These are phyloP conservation scores for Bactericera cockerelli DNA, from an alignment of 1,140 invertebrate species.

Conservation along the genomic window DNA sequence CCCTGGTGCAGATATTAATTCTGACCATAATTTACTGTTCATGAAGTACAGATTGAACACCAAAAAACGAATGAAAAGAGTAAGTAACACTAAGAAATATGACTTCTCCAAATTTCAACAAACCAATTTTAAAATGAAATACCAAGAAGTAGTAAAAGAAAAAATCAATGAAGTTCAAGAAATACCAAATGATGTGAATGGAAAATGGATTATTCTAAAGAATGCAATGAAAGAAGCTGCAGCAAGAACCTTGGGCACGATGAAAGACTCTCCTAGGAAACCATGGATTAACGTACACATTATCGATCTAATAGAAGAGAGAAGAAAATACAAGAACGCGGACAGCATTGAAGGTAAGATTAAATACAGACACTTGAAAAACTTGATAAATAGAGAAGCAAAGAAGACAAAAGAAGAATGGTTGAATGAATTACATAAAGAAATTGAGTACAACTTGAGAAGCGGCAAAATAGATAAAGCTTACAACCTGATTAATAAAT, in stretches of 20 bases:
- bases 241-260: background rate
- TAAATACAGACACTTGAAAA: background rate
- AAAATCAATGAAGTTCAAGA: background rate
- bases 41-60: background rate
- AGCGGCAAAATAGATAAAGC: background rate
- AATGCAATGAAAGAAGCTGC: background rate
- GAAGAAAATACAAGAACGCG: constrained; percentile 5
- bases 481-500: background rate
- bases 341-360: background rate
- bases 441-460: background rate
- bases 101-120: background rate
- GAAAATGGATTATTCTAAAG: background rate
- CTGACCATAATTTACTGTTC: constrained; percentile 12
- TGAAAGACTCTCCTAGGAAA: background rate
- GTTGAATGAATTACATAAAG: background rate
- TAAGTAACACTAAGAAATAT: constrained; percentile 5
- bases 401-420: background rate
- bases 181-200: too few species aligned
- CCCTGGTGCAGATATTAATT: constrained; percentile 10
- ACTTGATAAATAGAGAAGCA: background rate
- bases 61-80: background rate
- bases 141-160: background rate
- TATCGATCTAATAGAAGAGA: background rate
- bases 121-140: background rate
- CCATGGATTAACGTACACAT: background rate